Evolutionary conservation across 1,140 invertebrate species (phyloP), one percentile per base, ranked within the genome.

Genomic region (Neodiprion fabricii): DNA sequence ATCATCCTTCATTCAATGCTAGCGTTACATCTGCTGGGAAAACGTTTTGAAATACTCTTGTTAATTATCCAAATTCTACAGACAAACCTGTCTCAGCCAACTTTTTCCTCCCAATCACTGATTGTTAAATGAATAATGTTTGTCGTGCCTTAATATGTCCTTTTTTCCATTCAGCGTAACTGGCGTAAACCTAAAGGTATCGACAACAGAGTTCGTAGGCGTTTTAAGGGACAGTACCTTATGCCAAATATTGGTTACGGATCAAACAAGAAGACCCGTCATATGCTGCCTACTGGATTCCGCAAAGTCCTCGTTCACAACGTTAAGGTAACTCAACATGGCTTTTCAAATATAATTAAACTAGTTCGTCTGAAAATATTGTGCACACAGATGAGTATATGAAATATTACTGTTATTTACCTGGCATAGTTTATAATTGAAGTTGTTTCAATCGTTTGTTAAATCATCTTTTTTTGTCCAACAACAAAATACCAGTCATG

Each of bases 161-260:
- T 40, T 40, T 74, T 79, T 84, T 82, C 82, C 78, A 85, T 90
- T 66, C 82, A 95, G 93, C 88, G 92, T 75, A 96, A 94, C 90
- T 98, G 96, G 96, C 91, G 96, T 80, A 97, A 96, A 89, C 96
- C 96, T 0, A 96, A 96, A 87, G 97, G 99, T 98, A 99, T 99
- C 91, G 99, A 99, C 90, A 99, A 99, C 93, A 94, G 98, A 91
- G 98, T 99, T 10, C 93, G 99, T 79, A 94, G 98, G 84, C 92
- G 97, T 79, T 99, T 99, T 91, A 99, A 99, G 94, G 99, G 99
- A 40, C 97, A 99, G 86, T 98, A 95, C 85, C 90, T 97, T 89
- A 99, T 99, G 98, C 99, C 99, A 67, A 98, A 95, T 84, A 99
- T 99, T 90, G 99, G 98, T 94, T 99, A 99, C 89, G 98, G 99